phyloP scores from a whole-genome alignment of 2,888 invertebrate species.

The Eulithis prunata region DNA sequence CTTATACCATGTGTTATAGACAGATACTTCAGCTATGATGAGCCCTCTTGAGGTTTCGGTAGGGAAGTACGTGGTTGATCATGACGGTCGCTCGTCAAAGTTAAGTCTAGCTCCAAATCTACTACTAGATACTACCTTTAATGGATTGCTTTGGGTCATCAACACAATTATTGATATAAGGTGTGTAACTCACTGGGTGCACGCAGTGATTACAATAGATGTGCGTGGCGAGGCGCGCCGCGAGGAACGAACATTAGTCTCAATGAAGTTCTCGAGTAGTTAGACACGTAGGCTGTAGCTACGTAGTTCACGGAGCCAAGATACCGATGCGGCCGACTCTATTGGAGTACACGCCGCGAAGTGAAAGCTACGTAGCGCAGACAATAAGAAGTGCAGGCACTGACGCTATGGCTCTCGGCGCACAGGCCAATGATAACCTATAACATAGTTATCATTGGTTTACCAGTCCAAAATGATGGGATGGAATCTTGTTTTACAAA shows the following conservation, averaged over 20 bases:
- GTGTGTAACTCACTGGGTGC: conserved; percentile 84
- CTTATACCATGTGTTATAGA: background rate
- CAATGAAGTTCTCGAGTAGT: conserved; percentile 73
- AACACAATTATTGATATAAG: conserved; percentile 78
- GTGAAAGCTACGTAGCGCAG: conserved; percentile 84
- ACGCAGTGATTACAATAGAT: conserved; percentile 82
- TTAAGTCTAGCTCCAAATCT: conserved; percentile 25
- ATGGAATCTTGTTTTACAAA: conserved; percentile 67
- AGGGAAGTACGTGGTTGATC: background rate
- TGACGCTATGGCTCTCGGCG: conserved; percentile 82
- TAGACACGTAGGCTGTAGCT: conserved; percentile 80
- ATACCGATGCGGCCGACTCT: conserved; percentile 78
- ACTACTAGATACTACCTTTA: conserved; percentile 31
- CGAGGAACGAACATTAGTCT: conserved; percentile 77
- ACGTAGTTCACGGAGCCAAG: conserved; percentile 80
- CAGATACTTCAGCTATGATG: background rate
- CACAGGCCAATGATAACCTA: conserved; percentile 85
- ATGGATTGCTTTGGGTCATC: conserved; percentile 47
- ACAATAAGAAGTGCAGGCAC: conserved; percentile 84
- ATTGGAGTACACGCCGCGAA: conserved; percentile 79
- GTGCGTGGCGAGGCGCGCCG: conserved; percentile 70
- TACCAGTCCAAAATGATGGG: conserved; percentile 68
- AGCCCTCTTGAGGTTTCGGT: background rate
- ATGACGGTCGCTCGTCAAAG: conserved; percentile 1
- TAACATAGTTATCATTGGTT: conserved; percentile 85